Evolutionary conservation across 2,113 vertebrate species (phyloP), one percentile per base, ranked within the genome.

Genomic region (Vidua macroura): DNA sequence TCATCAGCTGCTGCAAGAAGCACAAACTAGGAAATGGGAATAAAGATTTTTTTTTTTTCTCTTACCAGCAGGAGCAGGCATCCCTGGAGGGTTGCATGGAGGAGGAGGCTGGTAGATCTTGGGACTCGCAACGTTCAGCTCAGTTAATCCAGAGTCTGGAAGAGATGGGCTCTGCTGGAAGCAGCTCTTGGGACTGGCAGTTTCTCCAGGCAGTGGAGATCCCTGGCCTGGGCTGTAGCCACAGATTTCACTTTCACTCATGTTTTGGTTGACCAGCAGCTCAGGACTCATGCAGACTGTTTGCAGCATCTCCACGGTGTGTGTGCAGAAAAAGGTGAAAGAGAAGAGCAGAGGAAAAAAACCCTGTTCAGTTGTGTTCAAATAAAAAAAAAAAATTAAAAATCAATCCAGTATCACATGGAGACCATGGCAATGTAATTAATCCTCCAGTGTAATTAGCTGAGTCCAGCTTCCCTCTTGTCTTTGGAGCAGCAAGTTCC

Each of bases 61-160:
- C 94, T 97, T 96, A 97, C 96, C 96, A 35, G 70, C 24, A 31
- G 64, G 9, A 93, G 88, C 63, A 60, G 75, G 15, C 70, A 68
- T 88, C 58, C 83, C 80, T 23, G 23, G 88, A 35, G 62, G 22
- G 12, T 88, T 21, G 9, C 7, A 3, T 3, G 88, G 17, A 72
- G 88, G 9, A 62, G 62, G 12, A 78, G 83, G 63, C 22, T 46
- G 84, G 74, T 20, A 53, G 55, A 51, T 60, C 56, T 10, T 49
- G n/a, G 92, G 86, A 2, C 86, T 77, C 0, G 12, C 39, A 6
- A 63, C 51, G 14, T 72, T 85, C 3, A 77, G 10, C 66, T 97
- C 97, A 1, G 93, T 97, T 73, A 93, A 83, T 39, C 93, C 95
- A 3, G 97, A 92, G 6, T 81, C 86, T 86, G 97, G 97, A 72